phyloP scores from a whole-genome alignment of 2,113 vertebrate genomes.

The Grallaria varia region DNA sequence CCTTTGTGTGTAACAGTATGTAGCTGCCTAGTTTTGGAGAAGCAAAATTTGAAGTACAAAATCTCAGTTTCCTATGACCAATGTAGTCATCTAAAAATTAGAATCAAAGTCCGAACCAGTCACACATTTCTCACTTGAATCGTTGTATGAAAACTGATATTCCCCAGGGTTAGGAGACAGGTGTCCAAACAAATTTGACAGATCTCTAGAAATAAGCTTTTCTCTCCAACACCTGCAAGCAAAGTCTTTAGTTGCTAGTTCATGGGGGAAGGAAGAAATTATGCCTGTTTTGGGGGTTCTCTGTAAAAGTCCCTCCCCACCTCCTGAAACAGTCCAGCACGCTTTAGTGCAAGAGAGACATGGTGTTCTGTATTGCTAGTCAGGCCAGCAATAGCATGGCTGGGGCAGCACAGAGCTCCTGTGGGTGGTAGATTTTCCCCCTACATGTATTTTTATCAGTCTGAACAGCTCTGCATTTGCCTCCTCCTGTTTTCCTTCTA shows the following conservation, averaged over 20 bases:
- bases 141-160: not conserved
- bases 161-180: not conserved
- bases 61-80: not conserved
- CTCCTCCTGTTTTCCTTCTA: not conserved
- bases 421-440: not conserved
- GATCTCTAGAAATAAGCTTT: not conserved
- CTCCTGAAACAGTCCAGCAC: not conserved
- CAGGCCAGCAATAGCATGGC: fast-evolving
- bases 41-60: not conserved
- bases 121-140: not conserved
- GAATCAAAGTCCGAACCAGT: not conserved
- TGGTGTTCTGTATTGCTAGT: fast-evolving
- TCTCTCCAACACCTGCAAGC: not conserved
- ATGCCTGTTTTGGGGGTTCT: not conserved
- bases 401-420: not conserved
- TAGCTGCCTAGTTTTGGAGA: not conserved
- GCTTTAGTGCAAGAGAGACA: not conserved
- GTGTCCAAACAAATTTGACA: not conserved
- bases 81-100: not conserved
- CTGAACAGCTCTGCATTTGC: not conserved
- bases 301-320: not conserved
- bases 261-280: not conserved
- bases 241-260: not conserved
- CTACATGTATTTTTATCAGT: not conserved
- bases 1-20: not conserved